These are phyloP conservation scores for Ptiloglossa arizonensis DNA, from an alignment of 1,140 invertebrate species.

Conservation along the genomic window DNA sequence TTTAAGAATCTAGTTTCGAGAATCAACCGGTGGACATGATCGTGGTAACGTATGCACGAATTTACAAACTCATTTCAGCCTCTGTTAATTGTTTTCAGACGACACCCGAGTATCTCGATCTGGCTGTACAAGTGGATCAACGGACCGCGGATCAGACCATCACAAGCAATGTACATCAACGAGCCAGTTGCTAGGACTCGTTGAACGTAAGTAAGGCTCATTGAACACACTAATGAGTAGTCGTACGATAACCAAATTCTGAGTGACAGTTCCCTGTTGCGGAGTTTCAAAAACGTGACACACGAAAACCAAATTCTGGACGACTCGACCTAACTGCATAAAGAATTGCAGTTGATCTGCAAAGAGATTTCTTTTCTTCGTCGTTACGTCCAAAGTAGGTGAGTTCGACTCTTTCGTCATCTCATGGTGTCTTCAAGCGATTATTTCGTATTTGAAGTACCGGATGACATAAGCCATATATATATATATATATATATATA, in stretches of 20 bases:
- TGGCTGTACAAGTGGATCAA: slow-evolving; percentile 50
- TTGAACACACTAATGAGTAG: not conserved
- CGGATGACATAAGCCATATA: no score
- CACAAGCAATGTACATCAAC: slow-evolving; percentile 36
- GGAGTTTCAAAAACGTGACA: not conserved
- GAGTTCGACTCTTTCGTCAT: no score
- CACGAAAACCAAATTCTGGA: not conserved
- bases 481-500: no score
- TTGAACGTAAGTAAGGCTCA: slow-evolving; percentile 38
- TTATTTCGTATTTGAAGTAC: no score
- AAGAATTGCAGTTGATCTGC: slow-evolving; percentile 22
- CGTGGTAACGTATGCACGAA: slow-evolving; percentile 25
- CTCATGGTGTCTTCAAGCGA: no score
- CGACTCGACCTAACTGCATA: slow-evolving; percentile 15
- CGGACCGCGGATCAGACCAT: slow-evolving; percentile 53
- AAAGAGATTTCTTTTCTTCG: no score
- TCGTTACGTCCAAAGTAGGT: no score
- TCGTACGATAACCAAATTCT: slow-evolving; percentile 52
- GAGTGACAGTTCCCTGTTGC: not conserved
- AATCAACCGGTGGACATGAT: slow-evolving; percentile 46
- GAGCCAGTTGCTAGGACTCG: slow-evolving; percentile 22
- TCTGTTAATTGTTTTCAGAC: slow-evolving; percentile 36
- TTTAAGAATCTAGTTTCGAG: no score
- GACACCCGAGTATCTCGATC: slow-evolving; percentile 53
- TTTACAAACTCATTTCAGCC: not conserved